Evolutionary conservation across 1,140 invertebrate species (phyloP).

Genomic region (Micrasema longulum): DNA sequence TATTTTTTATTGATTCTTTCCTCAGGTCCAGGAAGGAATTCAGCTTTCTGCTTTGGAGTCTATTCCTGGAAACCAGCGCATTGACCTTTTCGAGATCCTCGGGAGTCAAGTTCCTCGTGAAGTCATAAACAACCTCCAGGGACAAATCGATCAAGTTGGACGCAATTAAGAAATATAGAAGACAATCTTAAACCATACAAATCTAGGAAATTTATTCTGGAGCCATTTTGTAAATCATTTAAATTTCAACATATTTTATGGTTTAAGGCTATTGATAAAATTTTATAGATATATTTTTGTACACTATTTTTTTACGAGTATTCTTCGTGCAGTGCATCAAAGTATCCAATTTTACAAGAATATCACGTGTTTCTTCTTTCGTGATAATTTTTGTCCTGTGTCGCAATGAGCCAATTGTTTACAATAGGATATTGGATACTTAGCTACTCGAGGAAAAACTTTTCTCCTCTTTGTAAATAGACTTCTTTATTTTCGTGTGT

Average conservation of each 20-base stretch:
- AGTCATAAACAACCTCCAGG: constrained; percentile 87
- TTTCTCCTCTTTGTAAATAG: constrained; percentile 42
- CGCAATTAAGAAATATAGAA: constrained; percentile 65
- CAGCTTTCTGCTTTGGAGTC: constrained; percentile 85
- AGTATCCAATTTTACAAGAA: not conserved
- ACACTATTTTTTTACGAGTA: constrained; percentile 15
- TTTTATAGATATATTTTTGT: constrained; percentile 9
- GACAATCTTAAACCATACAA: constrained; percentile 14
- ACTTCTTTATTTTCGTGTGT: constrained; percentile 14
- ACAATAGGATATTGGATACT: too few relatives aligned
- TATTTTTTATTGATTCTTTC: constrained; percentile 45
- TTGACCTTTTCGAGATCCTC: constrained; percentile 84
- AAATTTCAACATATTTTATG: too few relatives aligned
- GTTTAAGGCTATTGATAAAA: too few relatives aligned
- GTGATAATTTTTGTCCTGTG: constrained; percentile 3
- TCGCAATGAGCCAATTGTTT: constrained; percentile 14
- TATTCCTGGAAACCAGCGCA: constrained; percentile 84
- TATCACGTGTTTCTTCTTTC: not conserved
- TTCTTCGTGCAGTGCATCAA: constrained; percentile 12
- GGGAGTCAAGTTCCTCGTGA: constrained; percentile 85
- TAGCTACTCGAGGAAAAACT: not conserved
- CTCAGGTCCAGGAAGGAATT: constrained; percentile 83
- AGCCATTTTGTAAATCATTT: too few relatives aligned
- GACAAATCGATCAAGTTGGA: constrained; percentile 84
- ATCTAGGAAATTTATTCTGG: not conserved